Conservation (phyloP, 1,140 invertebrate species). For the Eciton burchellii region DNA sequence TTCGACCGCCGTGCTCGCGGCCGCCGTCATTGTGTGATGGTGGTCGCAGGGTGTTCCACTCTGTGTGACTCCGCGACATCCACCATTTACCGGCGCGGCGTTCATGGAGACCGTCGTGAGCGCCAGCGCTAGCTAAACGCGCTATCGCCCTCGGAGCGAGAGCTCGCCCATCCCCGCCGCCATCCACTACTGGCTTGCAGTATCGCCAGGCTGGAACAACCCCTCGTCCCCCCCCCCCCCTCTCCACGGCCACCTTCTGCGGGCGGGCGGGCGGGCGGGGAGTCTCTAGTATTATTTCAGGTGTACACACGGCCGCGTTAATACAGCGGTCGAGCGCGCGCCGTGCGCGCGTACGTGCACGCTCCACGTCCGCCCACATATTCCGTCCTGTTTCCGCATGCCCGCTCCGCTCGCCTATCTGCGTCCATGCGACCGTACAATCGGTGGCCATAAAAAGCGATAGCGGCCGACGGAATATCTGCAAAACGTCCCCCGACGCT, state of each 20-base stretch:
- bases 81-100: slow-evolving; percentile 34
- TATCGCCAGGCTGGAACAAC: slow-evolving; percentile 66
- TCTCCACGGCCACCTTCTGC: too few species aligned
- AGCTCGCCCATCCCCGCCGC: not conserved
- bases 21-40: not conserved
- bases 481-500: slow-evolving; percentile 62
- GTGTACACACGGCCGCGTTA: slow-evolving; percentile 54
- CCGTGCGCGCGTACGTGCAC: slow-evolving; percentile 30
- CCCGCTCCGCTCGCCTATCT: slow-evolving; percentile 58
- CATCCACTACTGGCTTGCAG: slow-evolving; percentile 29
- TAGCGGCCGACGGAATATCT: slow-evolving; percentile 67
- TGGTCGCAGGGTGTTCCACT: not conserved
- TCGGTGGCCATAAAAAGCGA: slow-evolving; percentile 70
- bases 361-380: slow-evolving; percentile 16
- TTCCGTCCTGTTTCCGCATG: slow-evolving; percentile 42
- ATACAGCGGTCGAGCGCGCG: slow-evolving; percentile 35
- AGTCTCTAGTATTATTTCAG: slow-evolving; percentile 74
- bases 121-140: slow-evolving; percentile 35
- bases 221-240: too few species aligned
- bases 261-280: too few species aligned
- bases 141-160: not conserved
- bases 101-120: slow-evolving; percentile 39
- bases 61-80: slow-evolving; percentile 15
- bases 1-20: not conserved
- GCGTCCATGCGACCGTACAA: slow-evolving; percentile 67